Conservation (phyloP, 2,888 invertebrate genomes). For the Lomographa bimaculata region DNA sequence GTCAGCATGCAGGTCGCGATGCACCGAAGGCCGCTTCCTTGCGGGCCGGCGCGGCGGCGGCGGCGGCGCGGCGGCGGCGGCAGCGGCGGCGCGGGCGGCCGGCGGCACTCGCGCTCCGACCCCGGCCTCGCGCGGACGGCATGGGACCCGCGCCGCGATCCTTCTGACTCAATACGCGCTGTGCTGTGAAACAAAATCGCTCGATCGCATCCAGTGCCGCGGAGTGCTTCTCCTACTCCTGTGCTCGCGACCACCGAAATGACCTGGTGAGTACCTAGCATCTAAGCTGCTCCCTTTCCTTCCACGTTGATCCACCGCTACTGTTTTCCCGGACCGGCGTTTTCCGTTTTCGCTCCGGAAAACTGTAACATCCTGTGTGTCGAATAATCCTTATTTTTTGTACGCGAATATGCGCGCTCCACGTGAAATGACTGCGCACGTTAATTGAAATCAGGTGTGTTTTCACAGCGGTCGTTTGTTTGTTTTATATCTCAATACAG, state of each 20-base stretch:
- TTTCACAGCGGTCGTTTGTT: slow-evolving; percentile 29
- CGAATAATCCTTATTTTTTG: slow-evolving; percentile 32
- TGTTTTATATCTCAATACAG: slow-evolving; percentile 36
- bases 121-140: slow-evolving; percentile 63
- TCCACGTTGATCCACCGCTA: slow-evolving; percentile 9
- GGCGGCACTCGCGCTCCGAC: slow-evolving; percentile 64
- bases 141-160: slow-evolving; percentile 56
- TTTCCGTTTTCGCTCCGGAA: slow-evolving; percentile 55
- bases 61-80: slow-evolving; percentile 28
- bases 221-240: slow-evolving; percentile 25
- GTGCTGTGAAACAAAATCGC: slow-evolving; percentile 54
- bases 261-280: slow-evolving; percentile 48
- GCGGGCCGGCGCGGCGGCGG: slow-evolving; percentile 27
- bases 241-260: slow-evolving; percentile 36
- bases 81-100: slow-evolving; percentile 31
- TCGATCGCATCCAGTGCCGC: slow-evolving; percentile 33
- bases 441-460: slow-evolving; percentile 34
- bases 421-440: slow-evolving; percentile 23
- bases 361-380: slow-evolving; percentile 41
- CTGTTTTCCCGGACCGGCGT: slow-evolving; percentile 42
- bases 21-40: slow-evolving; percentile 20
- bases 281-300: slow-evolving; percentile 1
- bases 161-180: slow-evolving; percentile 45
- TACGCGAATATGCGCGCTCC: slow-evolving; percentile 27
- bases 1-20: slow-evolving; percentile 26